These are phyloP conservation scores for Atta colombica DNA, from an alignment of 1,140 invertebrate species.

Conservation along the genomic window DNA sequence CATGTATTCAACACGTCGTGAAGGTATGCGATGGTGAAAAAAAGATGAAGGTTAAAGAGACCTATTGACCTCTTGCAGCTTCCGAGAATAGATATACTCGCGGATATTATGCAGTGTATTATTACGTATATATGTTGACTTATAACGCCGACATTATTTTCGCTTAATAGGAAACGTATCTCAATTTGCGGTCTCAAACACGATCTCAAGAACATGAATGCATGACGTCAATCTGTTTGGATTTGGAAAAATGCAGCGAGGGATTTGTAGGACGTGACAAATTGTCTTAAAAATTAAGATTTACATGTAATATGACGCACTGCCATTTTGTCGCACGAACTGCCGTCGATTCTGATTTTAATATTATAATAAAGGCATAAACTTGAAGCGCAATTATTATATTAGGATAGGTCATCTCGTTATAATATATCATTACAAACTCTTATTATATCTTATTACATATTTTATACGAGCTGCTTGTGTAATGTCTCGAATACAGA, in stretches of 20 bases:
- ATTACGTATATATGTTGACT: conserved; percentile 13
- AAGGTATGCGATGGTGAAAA: not conserved
- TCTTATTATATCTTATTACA: not conserved
- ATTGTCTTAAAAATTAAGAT: not conserved
- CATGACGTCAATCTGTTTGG: conserved; percentile 11
- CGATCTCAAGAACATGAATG: not conserved
- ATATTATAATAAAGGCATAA: not conserved
- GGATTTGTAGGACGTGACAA: conserved; percentile 23
- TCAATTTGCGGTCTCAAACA: conserved; percentile 24
- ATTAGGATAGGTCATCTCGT: conserved; percentile 12
- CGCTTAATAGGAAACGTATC: conserved; percentile 20
- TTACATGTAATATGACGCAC: conserved; percentile 3
- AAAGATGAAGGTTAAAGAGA: conserved; percentile 16
- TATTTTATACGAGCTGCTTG: not conserved
- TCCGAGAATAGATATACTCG: conserved; percentile 11
- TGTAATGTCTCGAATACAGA: not conserved
- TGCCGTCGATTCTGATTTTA: conserved; percentile 10
- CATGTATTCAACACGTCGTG: not conserved
- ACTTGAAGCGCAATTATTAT: not conserved
- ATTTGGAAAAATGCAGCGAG: conserved; percentile 15
- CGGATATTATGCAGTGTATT: conserved; percentile 19
- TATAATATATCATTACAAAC: not conserved
- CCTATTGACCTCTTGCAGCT: conserved; percentile 16
- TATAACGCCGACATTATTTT: conserved; percentile 29
- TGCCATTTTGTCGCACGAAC: not conserved